A percentile compares a stretch with the other conserved stretches of the same genome.
Evolutionary conservation across 2,797 vertebrate genomes (phyloP).

Genomic region (Clarias laeviceps): DNA sequence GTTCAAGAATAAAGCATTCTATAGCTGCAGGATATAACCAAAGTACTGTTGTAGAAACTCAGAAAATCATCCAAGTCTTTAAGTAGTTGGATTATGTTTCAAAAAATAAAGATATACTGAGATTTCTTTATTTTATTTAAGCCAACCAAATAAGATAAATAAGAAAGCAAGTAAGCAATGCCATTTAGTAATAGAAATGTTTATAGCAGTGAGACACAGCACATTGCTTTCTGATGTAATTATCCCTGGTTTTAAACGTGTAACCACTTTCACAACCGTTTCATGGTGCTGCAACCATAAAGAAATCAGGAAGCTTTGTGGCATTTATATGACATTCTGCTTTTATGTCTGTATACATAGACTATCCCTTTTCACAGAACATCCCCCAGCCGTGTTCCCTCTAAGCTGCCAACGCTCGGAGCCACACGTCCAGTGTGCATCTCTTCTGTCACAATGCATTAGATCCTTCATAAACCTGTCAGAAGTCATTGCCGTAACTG

Average conservation of each 20-base stretch:
- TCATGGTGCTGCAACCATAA: neutral
- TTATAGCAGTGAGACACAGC: neutral
- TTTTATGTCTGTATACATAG: slow-evolving; percentile 9
- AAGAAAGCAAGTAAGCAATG: neutral
- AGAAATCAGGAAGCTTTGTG: neutral
- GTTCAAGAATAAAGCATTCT: neutral
- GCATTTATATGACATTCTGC: neutral
- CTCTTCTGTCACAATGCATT: slow-evolving; percentile 64
- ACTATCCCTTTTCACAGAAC: slow-evolving; percentile 22
- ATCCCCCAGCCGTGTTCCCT: slow-evolving; percentile 1
- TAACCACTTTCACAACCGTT: neutral
- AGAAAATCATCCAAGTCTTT: neutral
- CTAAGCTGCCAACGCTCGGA: neutral
- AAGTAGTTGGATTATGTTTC: neutral
- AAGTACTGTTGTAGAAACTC: neutral
- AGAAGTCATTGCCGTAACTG: slow-evolving; percentile 42
- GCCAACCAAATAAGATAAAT: neutral
- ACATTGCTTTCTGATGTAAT: neutral
- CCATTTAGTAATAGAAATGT: neutral
- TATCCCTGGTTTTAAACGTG: neutral
- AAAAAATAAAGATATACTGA: neutral
- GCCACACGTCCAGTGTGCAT: slow-evolving; percentile 29
- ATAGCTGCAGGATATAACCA: neutral
- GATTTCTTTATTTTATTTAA: neutral
- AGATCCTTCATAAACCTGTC: slow-evolving; percentile 55